Evolutionary conservation across 2,797 vertebrate species (phyloP), one percentile per base, ranked within the genome.

Genomic region (Tangara arthus): DNA sequence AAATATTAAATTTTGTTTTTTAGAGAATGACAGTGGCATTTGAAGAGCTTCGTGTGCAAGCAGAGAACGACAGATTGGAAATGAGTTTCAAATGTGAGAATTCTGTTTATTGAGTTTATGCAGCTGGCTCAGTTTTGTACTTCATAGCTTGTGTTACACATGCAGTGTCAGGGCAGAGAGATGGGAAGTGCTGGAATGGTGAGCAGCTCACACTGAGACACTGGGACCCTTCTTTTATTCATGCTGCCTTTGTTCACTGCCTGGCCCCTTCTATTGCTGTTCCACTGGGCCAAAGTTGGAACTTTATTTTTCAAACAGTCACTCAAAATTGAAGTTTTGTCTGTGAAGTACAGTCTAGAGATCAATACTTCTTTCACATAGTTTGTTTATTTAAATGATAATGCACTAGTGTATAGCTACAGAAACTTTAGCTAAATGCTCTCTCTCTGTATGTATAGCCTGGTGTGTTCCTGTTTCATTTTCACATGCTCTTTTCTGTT

Each of bases 11-110:
- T 96, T 52, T 87, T 93, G 63, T n/a, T 86, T 94, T 98, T 57
- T 93, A 99, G 99, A 98, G 98, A 97, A 97, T 99, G 97, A 96
- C 98, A 91, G 89, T 89, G 94, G 98, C 98, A 65, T 99, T 99
- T 97, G 98, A 99, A 89, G 98, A 97, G 84, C 98, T 99, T 96
- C 98, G 95, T 68, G 63, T 98, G 78, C 98, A 98, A 97, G 98
- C 98, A 90, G 98, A 99, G 96, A 97, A 97, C 47, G 97, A 98
- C 93, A 98, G 98, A 94, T 56, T 98, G 92, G 98, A 99, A 96
- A 98, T 98, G 97, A 91, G 89, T 86, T 97, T 98, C 82, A 99
- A 98, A 98, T 95, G 99, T 99, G 97, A 94, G 97, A 63, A 79
- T 91, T 84, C 70, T 93, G 20, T 69, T 95, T 81, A 30, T 82